Evolutionary conservation across 2,113 vertebrate genomes (phyloP).

Genomic region (Coptodon bakossiorum): DNA sequence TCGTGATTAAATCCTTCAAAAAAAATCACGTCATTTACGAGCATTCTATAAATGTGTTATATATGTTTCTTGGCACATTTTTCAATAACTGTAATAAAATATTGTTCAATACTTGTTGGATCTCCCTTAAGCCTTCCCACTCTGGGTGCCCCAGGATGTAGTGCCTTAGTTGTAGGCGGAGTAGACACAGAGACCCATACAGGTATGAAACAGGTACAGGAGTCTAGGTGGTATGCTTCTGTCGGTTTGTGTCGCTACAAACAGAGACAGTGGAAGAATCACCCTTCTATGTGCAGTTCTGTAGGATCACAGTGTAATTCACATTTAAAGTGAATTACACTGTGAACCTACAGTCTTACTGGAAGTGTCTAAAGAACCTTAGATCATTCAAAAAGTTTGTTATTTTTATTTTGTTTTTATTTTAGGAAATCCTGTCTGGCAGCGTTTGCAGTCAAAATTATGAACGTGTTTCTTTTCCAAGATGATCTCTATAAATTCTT

Average conservation of each 20-base stretch:
- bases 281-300: background rate
- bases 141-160: background rate
- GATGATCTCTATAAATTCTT: fast-evolving
- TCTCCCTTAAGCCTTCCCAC: background rate
- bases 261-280: background rate
- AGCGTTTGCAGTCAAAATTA: background rate
- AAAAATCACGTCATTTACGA: background rate
- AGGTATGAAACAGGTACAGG: background rate
- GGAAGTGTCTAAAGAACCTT: background rate
- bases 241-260: background rate
- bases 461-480: background rate
- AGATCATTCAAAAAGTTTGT: background rate
- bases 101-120: background rate
- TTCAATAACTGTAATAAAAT: background rate
- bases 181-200: background rate
- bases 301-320: background rate
- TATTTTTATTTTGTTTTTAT: background rate
- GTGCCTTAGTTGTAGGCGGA: background rate
- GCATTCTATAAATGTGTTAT: background rate
- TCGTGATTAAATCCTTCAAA: background rate
- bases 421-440: background rate
- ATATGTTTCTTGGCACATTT: background rate
- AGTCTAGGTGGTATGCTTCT: background rate
- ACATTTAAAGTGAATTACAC: background rate
- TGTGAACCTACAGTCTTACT: background rate